phyloP scores from a whole-genome alignment of 2,797 vertebrate species.

The Microctenopoma lineatum region DNA sequence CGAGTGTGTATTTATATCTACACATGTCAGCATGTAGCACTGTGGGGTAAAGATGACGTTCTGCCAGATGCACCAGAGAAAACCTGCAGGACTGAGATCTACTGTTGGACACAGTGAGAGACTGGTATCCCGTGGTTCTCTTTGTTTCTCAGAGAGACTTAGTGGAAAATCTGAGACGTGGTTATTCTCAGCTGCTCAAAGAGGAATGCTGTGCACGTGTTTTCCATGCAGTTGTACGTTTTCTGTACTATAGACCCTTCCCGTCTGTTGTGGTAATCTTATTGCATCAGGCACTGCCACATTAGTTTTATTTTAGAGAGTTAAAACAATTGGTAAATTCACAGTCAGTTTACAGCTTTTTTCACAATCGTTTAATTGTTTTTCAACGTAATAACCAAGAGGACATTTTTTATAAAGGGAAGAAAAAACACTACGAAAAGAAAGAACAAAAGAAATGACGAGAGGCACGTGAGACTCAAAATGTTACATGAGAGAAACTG shows the following conservation, averaged over 20 bases:
- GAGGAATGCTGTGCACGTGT: conserved; percentile 60
- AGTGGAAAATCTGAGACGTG: conserved; percentile 63
- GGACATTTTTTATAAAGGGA: too few species aligned
- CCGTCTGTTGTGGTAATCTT: conserved; percentile 65
- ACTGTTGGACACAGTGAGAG: conserved; percentile 45
- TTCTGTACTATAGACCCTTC: conserved; percentile 33
- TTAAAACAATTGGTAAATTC: background rate
- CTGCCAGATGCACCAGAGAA: conserved; percentile 51
- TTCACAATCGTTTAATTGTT: too few species aligned
- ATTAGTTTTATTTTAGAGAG: conserved; percentile 13
- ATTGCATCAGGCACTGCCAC: conserved; percentile 32
- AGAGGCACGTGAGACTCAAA: too few species aligned
- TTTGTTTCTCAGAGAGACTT: conserved; percentile 44
- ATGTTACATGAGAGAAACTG: background rate
- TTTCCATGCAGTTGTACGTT: conserved; percentile 61
- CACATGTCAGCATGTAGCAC: conserved; percentile 49
- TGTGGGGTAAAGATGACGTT: conserved; percentile 56
- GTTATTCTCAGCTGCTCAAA: conserved; percentile 58
- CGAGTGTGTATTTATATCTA: conserved; percentile 66
- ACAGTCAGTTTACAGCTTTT: background rate
- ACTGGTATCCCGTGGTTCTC: conserved; percentile 49
- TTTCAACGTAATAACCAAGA: too few species aligned
- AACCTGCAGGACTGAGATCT: conserved; percentile 35
- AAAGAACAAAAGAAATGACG: too few species aligned
- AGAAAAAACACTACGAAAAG: too few species aligned